Percentiles rank a stretch among this genome's conserved stretches.
Evolutionary conservation across 2,113 vertebrate genomes (phyloP).

Genomic region (Thryonomys swinderianus): DNA sequence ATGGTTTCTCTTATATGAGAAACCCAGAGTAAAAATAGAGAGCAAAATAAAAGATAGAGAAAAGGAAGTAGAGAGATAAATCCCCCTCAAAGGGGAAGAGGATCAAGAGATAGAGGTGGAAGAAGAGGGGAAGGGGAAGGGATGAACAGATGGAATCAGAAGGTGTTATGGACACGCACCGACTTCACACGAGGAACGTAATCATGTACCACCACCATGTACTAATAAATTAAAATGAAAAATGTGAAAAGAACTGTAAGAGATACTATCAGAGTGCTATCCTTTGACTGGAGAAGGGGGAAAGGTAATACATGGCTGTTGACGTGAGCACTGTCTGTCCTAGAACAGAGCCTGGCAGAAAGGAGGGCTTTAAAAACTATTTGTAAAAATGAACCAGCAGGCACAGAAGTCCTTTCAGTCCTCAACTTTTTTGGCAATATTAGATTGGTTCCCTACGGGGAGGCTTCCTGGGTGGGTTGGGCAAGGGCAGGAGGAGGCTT

Average conservation of each 20-base stretch:
- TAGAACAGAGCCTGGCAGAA: not conserved
- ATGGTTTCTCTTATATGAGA: no score
- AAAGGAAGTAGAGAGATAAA: no score
- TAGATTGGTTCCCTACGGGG: not conserved
- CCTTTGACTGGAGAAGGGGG: not conserved
- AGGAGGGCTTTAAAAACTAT: not conserved
- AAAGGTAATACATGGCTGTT: not conserved
- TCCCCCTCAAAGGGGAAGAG: no score
- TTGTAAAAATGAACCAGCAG: not conserved
- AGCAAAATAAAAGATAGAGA: no score
- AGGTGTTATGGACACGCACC: no score
- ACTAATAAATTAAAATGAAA: no score
- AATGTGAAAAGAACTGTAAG: not conserved
- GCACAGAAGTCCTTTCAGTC: not conserved
- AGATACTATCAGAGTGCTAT: not conserved
- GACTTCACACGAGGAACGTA: no score
- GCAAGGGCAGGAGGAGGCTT: not conserved
- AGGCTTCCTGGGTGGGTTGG: not conserved
- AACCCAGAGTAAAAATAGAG: no score
- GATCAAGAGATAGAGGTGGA: no score
- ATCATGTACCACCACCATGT: no score
- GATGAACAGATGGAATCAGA: no score
- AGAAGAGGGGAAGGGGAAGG: no score
- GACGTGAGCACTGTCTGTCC: not conserved
- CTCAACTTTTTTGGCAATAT: not conserved